These are phyloP conservation scores for Netelia inedita DNA, from an alignment of 2,888 invertebrate genomes.

Conservation along the genomic window DNA sequence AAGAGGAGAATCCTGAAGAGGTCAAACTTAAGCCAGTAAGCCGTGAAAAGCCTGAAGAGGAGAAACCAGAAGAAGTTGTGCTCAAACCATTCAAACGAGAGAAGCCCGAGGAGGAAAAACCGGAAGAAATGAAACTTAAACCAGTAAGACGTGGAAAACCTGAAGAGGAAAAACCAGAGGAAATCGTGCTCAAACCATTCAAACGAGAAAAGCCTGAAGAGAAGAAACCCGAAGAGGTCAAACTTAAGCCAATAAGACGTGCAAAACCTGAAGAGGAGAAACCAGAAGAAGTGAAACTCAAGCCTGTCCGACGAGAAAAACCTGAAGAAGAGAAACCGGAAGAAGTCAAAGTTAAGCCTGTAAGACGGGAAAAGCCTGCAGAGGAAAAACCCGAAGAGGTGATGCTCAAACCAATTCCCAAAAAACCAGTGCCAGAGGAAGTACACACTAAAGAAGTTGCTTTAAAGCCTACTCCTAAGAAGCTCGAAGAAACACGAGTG, in stretches of 20 bases:
- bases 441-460: constrained; percentile 47
- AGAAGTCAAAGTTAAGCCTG: constrained; percentile 68
- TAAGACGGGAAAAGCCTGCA: constrained; percentile 70
- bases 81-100: constrained; percentile 54
- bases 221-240: constrained; percentile 76
- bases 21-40: constrained; percentile 79
- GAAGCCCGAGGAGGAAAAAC: constrained; percentile 68
- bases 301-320: constrained; percentile 76
- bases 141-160: constrained; percentile 55
- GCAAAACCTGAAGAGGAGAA: constrained; percentile 70
- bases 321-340: constrained; percentile 75
- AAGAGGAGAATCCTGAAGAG: constrained; percentile 74
- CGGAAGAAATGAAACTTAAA: constrained; percentile 64
- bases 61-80: constrained; percentile 67
- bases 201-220: constrained; percentile 82
- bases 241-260: constrained; percentile 60
- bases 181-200: constrained; percentile 77
- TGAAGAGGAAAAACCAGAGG: constrained; percentile 70
- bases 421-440: constrained; percentile 60
- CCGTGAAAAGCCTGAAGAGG: constrained; percentile 72
- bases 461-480: constrained; percentile 70
- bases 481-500: constrained; percentile 66
- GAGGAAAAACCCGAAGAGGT: constrained; percentile 72
- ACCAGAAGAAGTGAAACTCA: constrained; percentile 77
- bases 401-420: constrained; percentile 62